phyloP scores from a whole-genome alignment of 2,888 invertebrate species.

The Gortyna flavago region DNA sequence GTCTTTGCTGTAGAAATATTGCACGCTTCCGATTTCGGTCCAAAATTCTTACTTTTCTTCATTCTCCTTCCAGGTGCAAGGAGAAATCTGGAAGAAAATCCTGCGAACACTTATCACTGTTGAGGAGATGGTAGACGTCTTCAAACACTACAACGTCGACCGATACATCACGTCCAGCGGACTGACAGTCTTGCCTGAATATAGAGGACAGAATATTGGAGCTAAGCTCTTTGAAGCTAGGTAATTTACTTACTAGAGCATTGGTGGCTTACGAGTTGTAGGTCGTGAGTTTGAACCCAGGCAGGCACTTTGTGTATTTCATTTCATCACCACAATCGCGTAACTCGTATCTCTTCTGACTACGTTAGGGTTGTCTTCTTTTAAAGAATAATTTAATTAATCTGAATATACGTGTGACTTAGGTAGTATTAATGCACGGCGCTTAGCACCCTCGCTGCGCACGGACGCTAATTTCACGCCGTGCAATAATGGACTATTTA shows the following conservation, averaged over 20 bases:
- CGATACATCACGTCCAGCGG: constrained; percentile 83
- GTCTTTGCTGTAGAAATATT: neutral
- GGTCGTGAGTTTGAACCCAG: no score
- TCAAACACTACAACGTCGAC: constrained; percentile 78
- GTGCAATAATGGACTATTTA: no score
- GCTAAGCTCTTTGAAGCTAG: constrained; percentile 76
- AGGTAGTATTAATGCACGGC: no score
- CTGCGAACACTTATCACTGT: constrained; percentile 74
- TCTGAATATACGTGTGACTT: no score
- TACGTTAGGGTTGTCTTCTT: no score
- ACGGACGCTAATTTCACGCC: no score
- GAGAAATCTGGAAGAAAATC: constrained; percentile 80
- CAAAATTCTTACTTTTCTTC: neutral
- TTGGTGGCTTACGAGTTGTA: no score
- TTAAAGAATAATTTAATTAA: no score
- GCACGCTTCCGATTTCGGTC: neutral
- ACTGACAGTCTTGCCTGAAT: constrained; percentile 79
- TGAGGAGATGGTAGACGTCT: constrained; percentile 78
- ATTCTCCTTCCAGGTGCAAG: constrained; percentile 73
- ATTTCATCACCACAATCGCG: no score
- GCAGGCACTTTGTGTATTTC: no score
- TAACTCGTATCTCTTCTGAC: no score
- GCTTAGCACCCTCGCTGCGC: no score
- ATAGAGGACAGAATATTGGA: constrained; percentile 86
- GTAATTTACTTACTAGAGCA: constrained; percentile 12